These are phyloP conservation scores for Arion vulgaris DNA, from an alignment of 1,140 invertebrate genomes.

Conservation along the genomic window DNA sequence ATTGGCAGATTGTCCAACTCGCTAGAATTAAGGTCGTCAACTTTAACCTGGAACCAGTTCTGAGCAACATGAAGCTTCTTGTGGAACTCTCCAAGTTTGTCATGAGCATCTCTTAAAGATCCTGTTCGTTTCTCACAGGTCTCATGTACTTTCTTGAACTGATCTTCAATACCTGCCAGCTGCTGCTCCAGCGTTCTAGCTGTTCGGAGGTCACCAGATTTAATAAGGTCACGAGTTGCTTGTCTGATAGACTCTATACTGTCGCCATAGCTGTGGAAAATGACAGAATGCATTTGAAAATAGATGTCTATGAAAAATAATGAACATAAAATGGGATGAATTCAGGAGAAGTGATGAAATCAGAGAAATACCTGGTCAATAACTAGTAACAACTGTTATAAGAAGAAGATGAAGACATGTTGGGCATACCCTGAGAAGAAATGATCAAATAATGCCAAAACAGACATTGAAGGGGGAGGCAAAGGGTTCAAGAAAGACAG, in stretches of 20 bases:
- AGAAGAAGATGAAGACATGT: too few relatives aligned
- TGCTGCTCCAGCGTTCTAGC: slow-evolving; percentile 92
- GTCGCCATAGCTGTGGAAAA: slow-evolving; percentile 16
- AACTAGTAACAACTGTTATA: too few relatives aligned
- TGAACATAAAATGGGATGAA: too few relatives aligned
- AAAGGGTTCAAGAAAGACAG: too few relatives aligned
- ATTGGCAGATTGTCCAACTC: slow-evolving; percentile 80
- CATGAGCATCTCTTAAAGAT: slow-evolving; percentile 87
- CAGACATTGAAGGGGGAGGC: too few relatives aligned
- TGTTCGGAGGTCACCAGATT: slow-evolving; percentile 86
- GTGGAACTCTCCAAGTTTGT: slow-evolving; percentile 82
- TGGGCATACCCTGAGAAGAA: too few relatives aligned
- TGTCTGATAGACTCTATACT: slow-evolving; percentile 87
- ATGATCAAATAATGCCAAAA: too few relatives aligned
- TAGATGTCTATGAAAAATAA: too few relatives aligned
- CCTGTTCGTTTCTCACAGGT: slow-evolving; percentile 83
- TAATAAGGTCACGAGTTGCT: slow-evolving; percentile 84
- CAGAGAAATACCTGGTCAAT: too few relatives aligned
- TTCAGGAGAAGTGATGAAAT: too few relatives aligned
- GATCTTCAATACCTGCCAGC: slow-evolving; percentile 85
- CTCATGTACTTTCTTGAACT: slow-evolving; percentile 89
- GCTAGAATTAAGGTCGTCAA: slow-evolving; percentile 83
- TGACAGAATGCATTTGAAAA: too few relatives aligned
- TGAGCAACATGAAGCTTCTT: slow-evolving; percentile 75
- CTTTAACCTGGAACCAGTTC: slow-evolving; percentile 75